These are phyloP conservation scores for Ptychadena robeensis DNA, from an alignment of 2,797 vertebrate genomes.

Conservation along the genomic window DNA sequence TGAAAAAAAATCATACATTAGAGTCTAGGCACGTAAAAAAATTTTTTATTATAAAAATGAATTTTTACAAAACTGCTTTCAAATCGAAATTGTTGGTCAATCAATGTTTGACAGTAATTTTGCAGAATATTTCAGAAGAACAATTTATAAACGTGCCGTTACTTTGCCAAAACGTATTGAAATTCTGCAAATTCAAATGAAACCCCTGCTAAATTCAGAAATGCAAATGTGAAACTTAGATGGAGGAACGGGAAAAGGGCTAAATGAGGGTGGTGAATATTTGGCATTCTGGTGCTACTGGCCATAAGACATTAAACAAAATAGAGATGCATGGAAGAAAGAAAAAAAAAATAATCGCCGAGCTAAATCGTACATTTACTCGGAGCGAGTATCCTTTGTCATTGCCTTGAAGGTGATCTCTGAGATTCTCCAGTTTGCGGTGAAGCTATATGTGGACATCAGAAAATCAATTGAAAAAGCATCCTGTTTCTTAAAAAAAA, in stretches of 20 bases:
- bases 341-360: slow-evolving; percentile 69
- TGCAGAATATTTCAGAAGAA: not conserved
- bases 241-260: slow-evolving; percentile 51
- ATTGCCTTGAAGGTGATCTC: slow-evolving; percentile 77
- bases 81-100: no score
- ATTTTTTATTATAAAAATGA: no score
- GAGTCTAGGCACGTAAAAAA: not conserved
- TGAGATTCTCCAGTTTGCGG: slow-evolving; percentile 79
- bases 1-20: not conserved
- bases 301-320: slow-evolving; percentile 66
- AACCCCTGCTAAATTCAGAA: slow-evolving; percentile 70
- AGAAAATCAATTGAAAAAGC: slow-evolving; percentile 79
- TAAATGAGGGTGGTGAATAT: slow-evolving; percentile 71
- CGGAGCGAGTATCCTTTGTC: slow-evolving; percentile 77
- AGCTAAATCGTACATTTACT: slow-evolving; percentile 79
- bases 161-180: slow-evolving; percentile 24
- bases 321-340: slow-evolving; percentile 63
- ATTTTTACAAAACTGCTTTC: no score
- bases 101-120: no score
- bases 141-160: not conserved
- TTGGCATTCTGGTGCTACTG: slow-evolving; percentile 69
- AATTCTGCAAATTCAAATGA: slow-evolving; percentile 68
- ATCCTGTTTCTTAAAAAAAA: slow-evolving; percentile 70
- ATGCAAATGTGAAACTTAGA: slow-evolving; percentile 58
- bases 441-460: slow-evolving; percentile 80